Evolutionary conservation across 2,888 invertebrate species (phyloP).

Genomic region (Lepas anatifera): DNA sequence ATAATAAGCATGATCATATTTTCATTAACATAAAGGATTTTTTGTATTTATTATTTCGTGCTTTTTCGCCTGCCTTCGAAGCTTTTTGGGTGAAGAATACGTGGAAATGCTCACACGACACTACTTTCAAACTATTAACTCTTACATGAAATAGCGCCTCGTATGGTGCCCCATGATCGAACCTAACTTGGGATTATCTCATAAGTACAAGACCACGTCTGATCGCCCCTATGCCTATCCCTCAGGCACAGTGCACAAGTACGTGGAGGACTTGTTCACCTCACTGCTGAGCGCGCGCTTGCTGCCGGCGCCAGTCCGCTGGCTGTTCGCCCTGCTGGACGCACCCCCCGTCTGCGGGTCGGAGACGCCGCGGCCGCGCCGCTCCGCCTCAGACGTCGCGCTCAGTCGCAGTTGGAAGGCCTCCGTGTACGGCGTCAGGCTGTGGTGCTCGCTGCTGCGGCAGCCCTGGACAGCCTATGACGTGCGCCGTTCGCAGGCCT

Average conservation of each 20-base stretch:
- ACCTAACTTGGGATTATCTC: too few relatives aligned
- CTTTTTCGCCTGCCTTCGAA: too few relatives aligned
- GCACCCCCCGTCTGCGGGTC: conserved; percentile 30
- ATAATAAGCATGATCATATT: too few relatives aligned
- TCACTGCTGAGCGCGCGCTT: conserved; percentile 85
- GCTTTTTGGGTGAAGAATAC: too few relatives aligned
- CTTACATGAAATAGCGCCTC: too few relatives aligned
- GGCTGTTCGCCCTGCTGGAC: conserved; percentile 88
- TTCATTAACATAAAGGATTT: too few relatives aligned
- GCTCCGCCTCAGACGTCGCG: conserved; percentile 39
- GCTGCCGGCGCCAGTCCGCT: conserved; percentile 84
- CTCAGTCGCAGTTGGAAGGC: conserved; percentile 86
- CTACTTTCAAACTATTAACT: too few relatives aligned
- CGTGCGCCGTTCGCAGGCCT: conserved; percentile 85
- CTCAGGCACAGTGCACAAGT: conserved; percentile 82
- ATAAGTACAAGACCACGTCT: too few relatives aligned
- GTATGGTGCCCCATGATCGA: too few relatives aligned
- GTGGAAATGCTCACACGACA: too few relatives aligned
- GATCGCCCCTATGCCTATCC: too few relatives aligned
- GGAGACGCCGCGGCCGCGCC: conserved; percentile 52
- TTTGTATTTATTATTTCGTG: too few relatives aligned
- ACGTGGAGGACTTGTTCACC: conserved; percentile 93
- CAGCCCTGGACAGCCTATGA: conserved; percentile 95
- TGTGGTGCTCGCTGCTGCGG: conserved; percentile 95
- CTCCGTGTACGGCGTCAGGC: conserved; percentile 71